Conservation (phyloP, 2,888 invertebrate species). For the Brachypterus glaber region DNA sequence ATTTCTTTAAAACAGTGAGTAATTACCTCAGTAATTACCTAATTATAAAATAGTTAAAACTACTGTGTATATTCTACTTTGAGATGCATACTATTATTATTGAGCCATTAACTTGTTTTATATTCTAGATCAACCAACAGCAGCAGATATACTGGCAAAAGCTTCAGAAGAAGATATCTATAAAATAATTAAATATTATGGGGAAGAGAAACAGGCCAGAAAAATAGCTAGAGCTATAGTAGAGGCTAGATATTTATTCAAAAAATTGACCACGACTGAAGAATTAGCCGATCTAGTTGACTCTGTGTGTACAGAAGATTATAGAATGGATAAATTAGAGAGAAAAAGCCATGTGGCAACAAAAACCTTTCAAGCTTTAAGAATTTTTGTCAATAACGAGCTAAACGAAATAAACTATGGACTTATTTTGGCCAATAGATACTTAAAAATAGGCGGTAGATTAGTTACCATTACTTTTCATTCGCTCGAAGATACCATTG, state of each 20-base stretch:
- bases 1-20: too few species aligned
- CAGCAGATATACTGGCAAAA: constrained; percentile 75
- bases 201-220: constrained; percentile 79
- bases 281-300: constrained; percentile 58
- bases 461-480: constrained; percentile 83
- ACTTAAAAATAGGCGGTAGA: constrained; percentile 67
- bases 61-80: too few species aligned
- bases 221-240: constrained; percentile 81
- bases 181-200: constrained; percentile 81
- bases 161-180: constrained; percentile 69
- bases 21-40: too few species aligned
- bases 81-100: too few species aligned
- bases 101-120: background rate
- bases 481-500: constrained; percentile 86
- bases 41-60: too few species aligned
- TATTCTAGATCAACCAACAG: constrained; percentile 50
- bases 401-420: constrained; percentile 89
- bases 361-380: constrained; percentile 84
- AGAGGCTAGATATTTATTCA: constrained; percentile 56
- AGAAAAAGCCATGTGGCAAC: constrained; percentile 75
- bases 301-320: constrained; percentile 37
- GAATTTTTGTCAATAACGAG: constrained; percentile 95
- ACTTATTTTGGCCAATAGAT: constrained; percentile 65
- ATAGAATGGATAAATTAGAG: constrained; percentile 61
- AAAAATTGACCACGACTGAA: constrained; percentile 66